phyloP scores from a whole-genome alignment of 2,888 invertebrate species.

The Drosophila silvestris region DNA sequence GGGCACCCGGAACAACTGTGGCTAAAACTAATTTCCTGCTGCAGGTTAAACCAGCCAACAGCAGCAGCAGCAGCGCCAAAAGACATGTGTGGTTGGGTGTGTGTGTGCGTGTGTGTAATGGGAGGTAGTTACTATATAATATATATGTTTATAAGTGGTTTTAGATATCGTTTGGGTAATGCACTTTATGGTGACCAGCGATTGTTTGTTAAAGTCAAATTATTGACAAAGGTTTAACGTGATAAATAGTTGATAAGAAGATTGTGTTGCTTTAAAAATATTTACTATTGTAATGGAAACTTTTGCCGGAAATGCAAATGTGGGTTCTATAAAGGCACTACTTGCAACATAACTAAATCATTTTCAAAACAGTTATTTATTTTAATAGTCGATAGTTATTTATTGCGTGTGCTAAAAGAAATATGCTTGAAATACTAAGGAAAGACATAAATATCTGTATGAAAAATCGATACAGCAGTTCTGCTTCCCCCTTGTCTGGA shows the following conservation, averaged over 20 bases:
- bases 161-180: neutral
- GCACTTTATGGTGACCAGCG: neutral
- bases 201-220: neutral
- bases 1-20: constrained; percentile 40
- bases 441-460: neutral
- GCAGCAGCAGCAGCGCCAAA: constrained; percentile 7
- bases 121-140: neutral
- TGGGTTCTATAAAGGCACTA: neutral
- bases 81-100: neutral
- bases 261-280: neutral
- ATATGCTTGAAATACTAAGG: neutral
- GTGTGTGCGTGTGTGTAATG: neutral
- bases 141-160: neutral
- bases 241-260: neutral
- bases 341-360: neutral
- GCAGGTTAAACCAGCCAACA: constrained; percentile 13
- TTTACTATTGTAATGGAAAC: neutral
- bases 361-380: neutral
- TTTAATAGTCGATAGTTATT: neutral
- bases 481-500: neutral
- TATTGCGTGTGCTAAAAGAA: neutral
- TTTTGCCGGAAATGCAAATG: neutral
- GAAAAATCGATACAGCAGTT: neutral
- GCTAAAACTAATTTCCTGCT: constrained; percentile 74
- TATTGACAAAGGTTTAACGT: neutral